Evolutionary conservation across 2,797 vertebrate species (phyloP), one percentile per base, ranked within the genome.

Genomic region (Echiichthys vipera): DNA sequence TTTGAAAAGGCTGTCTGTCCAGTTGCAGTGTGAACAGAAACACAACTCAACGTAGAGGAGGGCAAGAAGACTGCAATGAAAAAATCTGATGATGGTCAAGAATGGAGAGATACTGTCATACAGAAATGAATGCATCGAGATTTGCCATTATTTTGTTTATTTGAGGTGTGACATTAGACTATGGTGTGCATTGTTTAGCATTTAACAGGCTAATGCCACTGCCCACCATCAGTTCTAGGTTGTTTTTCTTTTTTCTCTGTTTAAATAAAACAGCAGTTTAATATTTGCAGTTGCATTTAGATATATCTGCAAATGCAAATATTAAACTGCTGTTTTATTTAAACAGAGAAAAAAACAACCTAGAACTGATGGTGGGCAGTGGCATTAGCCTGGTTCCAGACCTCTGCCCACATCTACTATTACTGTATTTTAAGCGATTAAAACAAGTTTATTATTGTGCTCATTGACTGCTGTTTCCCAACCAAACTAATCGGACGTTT

Each of bases 331-430:
- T n/a, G 5, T 15, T 65, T 14, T 42, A 20, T 14, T 18, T 17
- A 53, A 3, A 10, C 1, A 1, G 5, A 15, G 2, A 22, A 24
- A 65, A 47, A 66, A 37, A 2, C 2, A 42, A 18, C 15, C 14
- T 40, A 13, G 5, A 22, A 34, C 4, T 36, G n/a, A 14, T 45
- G 9, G 7, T 24, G n/a, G 36, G 43, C 2, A 46, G 13, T 46
- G 22, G 10, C 36, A 53, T 71, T 22, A 64, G 39, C 17, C 34
- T 61, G 55, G 40, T 18, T 55, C 69, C 55, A 34, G 10, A 46
- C 18, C 12, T 54, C 42, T 50, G 37, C 29, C 62, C 5, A 37
- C 37, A 27, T 40, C 11, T 46, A 11, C 10, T 22, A 56, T 32
- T 55, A 55, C 34, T n/a, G 17, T 22, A 49, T 24, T 24, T n/a